Evolutionary conservation across 37 sponge, comb jelly and placozoan genomes (phyloP).

Genomic region (Cladorhizidae sp.): DNA sequence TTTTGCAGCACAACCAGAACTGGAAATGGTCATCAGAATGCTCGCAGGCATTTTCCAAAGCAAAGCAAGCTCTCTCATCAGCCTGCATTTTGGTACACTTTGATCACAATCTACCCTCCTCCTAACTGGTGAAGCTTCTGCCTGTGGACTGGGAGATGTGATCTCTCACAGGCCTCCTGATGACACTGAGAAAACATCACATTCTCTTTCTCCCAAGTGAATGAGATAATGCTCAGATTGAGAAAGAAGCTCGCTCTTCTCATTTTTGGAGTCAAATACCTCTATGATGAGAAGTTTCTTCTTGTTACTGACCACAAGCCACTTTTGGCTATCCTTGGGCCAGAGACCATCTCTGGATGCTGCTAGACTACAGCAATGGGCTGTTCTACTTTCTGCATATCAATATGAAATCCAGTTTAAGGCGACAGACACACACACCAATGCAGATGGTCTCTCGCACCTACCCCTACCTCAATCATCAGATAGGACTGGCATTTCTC

Average conservation of each 20-base stretch:
- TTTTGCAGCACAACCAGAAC: no score
- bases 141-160: neutral
- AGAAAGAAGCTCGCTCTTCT: constrained; percentile 31
- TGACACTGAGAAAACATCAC: neutral
- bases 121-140: neutral
- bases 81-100: neutral
- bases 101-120: neutral
- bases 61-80: neutral
- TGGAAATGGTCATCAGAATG: neutral
- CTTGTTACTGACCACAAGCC: constrained; percentile 1
- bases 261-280: neutral
- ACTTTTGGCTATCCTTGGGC: neutral
- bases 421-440: neutral
- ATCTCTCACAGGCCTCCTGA: neutral
- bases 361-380: constrained; percentile 7
- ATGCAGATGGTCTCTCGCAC: neutral
- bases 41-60: neutral
- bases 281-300: neutral
- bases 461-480: no score
- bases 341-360: neutral
- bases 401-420: constrained; percentile 1
- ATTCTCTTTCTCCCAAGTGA: neutral
- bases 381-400: constrained; percentile 1
- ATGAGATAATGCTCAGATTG: neutral
- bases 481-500: neutral